A percentile compares a stretch with the other conserved stretches of the same genome.
Evolutionary conservation across 2,888 invertebrate species (phyloP).

Genomic region (Epirrita christyi): DNA sequence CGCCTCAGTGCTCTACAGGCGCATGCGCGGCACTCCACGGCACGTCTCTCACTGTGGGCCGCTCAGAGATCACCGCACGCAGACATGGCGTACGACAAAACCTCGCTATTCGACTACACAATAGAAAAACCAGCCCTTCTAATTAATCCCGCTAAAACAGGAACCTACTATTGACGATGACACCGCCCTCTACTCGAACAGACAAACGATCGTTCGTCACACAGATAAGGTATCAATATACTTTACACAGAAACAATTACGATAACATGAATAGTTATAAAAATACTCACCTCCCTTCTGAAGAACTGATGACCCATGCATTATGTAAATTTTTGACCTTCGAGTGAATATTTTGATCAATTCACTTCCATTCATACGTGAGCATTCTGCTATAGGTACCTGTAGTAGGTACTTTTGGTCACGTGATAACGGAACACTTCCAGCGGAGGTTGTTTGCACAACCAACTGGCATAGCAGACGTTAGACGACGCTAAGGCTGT

Average conservation of each 20-base stretch:
- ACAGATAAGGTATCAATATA: slow-evolving; percentile 20
- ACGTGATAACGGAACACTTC: slow-evolving; percentile 43
- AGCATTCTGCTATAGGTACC: slow-evolving; percentile 32
- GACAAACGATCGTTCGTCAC: slow-evolving; percentile 8
- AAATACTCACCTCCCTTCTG: slow-evolving; percentile 9
- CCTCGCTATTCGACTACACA: slow-evolving; percentile 17
- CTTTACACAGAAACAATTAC: slow-evolving; percentile 20
- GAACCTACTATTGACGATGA: not conserved
- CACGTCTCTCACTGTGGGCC: slow-evolving; percentile 68
- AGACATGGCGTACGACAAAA: slow-evolving; percentile 36
- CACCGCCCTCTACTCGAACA: slow-evolving; percentile 33
- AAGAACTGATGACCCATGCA: slow-evolving; percentile 14
- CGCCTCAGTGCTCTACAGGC: slow-evolving; percentile 46
- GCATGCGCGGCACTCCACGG: slow-evolving; percentile 75
- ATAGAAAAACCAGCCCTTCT: slow-evolving; percentile 18
- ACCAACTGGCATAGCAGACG: slow-evolving; percentile 28
- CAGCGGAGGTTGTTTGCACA: slow-evolving; percentile 49
- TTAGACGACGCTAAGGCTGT: slow-evolving; percentile 21
- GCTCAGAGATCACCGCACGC: slow-evolving; percentile 49
- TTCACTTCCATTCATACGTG: slow-evolving; percentile 31
- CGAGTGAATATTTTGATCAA: not conserved
- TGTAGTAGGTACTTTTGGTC: slow-evolving; percentile 30
- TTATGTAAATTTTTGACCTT: slow-evolving; percentile 3
- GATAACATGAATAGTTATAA: slow-evolving; percentile 6
- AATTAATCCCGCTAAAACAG: slow-evolving; percentile 16